Conservation (phyloP, 2,113 vertebrate genomes). For the Genyomyrus donnyi region DNA sequence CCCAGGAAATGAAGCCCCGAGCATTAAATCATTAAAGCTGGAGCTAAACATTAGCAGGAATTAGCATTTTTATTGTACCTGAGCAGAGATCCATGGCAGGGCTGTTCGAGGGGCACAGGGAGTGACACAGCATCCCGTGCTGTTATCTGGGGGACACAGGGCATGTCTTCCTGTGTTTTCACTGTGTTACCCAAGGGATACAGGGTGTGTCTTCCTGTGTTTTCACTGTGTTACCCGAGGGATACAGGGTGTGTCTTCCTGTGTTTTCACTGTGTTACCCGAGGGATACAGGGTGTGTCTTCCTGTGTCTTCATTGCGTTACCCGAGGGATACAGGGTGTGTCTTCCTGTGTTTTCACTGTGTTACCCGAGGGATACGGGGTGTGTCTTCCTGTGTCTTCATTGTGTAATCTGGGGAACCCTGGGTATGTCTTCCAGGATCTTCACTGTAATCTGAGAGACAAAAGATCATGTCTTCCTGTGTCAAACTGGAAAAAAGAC, state of each 20-base stretch:
- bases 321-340: background rate
- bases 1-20: constrained; percentile 55
- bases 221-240: background rate
- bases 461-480: constrained; percentile 39
- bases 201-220: background rate
- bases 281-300: background rate
- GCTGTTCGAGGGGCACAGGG: constrained; percentile 59
- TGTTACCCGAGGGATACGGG: background rate
- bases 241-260: background rate
- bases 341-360: background rate
- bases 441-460: background rate
- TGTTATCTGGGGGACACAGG: background rate
- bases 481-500: background rate
- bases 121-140: constrained; percentile 24
- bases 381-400: background rate
- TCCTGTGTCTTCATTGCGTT: background rate
- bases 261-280: background rate
- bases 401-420: background rate
- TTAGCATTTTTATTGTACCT: constrained; percentile 99
- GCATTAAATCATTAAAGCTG: constrained; percentile 77
- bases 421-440: background rate
- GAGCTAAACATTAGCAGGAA: constrained; percentile 87
- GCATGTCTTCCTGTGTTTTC: background rate
- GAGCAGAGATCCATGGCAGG: constrained; percentile 65
- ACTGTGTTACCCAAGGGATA: background rate